phyloP scores from a whole-genome alignment of 2,888 invertebrate species.

The Pasiphila rectangulata region DNA sequence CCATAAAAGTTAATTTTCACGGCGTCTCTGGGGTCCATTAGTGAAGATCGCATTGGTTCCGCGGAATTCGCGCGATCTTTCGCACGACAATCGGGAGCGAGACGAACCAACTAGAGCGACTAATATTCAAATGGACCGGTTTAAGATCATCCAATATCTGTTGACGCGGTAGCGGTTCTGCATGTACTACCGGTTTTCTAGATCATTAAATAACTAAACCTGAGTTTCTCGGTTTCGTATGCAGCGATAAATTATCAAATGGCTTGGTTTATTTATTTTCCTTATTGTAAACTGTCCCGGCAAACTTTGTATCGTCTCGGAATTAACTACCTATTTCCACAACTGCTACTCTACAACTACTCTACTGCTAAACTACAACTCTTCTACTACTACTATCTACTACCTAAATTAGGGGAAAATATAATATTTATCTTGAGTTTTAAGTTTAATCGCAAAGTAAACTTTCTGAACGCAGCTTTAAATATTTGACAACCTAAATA shows the following conservation, averaged over 20 bases:
- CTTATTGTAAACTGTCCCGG: too few relatives aligned
- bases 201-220: conserved; percentile 41
- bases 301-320: too few relatives aligned
- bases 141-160: conserved; percentile 49
- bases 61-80: conserved; percentile 60
- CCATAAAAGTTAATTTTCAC: conserved; percentile 64
- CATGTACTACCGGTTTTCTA: conserved; percentile 50
- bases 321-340: too few relatives aligned
- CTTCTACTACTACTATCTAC: too few relatives aligned
- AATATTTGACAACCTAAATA: too few relatives aligned
- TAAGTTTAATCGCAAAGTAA: too few relatives aligned
- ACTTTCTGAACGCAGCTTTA: too few relatives aligned
- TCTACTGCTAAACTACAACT: too few relatives aligned
- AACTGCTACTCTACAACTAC: too few relatives aligned
- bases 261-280: too few relatives aligned
- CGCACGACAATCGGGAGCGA: conserved; percentile 75
- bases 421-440: too few relatives aligned
- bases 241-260: conserved; percentile 29
- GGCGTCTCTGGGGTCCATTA: conserved; percentile 54
- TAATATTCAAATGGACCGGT: conserved; percentile 68
- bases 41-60: conserved; percentile 52
- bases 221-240: conserved; percentile 34
- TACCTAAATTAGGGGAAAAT: too few relatives aligned
- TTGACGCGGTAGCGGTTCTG: conserved; percentile 41
- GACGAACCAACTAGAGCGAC: conserved; percentile 70